phyloP scores from a whole-genome alignment of 2,888 invertebrate species.

The Cerastis leucographa region DNA sequence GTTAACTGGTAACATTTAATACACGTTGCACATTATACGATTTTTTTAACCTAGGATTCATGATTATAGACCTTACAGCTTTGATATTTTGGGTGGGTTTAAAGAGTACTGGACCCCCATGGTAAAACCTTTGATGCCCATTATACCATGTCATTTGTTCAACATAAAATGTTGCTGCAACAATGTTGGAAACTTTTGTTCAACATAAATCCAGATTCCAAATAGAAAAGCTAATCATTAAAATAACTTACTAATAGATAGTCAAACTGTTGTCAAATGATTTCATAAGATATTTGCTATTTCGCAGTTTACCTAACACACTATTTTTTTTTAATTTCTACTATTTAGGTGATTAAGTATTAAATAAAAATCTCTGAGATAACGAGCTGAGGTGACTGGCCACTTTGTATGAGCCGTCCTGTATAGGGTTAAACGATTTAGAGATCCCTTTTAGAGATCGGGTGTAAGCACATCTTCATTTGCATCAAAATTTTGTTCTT shows the following conservation, averaged over 20 bases:
- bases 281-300: not conserved
- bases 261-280: not conserved
- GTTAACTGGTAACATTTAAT: not conserved
- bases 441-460: not conserved
- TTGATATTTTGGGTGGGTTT: not conserved
- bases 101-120: not conserved
- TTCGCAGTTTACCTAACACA: not conserved
- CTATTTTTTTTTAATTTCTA: too few species aligned
- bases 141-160: not conserved
- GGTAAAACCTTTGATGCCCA: not conserved
- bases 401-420: too few species aligned
- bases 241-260: not conserved
- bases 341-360: too few species aligned
- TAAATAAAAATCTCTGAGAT: too few species aligned
- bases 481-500: constrained; percentile 20
- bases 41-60: not conserved
- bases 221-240: not conserved
- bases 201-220: not conserved
- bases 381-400: too few species aligned
- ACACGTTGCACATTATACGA: not conserved
- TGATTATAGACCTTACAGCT: not conserved
- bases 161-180: not conserved
- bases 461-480: not conserved
- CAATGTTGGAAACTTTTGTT: not conserved
- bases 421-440: too few species aligned